phyloP scores from a whole-genome alignment of 2,888 invertebrate species.

The Lasioglossum vierecki region DNA sequence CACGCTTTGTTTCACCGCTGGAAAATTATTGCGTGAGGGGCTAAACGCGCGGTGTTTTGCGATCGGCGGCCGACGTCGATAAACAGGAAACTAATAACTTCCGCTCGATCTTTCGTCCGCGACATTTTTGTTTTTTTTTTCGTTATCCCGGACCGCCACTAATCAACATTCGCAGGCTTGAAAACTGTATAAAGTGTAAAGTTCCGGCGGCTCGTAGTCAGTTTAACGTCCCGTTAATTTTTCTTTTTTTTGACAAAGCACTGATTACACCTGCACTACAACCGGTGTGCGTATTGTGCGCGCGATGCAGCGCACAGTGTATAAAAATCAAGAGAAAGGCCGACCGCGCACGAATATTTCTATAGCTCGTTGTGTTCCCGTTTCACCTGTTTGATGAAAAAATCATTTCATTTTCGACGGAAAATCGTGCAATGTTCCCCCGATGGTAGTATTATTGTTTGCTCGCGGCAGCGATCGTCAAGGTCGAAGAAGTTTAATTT shows the following conservation, averaged over 20 bases:
- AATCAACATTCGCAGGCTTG: slow-evolving; percentile 17
- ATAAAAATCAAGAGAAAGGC: slow-evolving; percentile 5
- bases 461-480: not conserved
- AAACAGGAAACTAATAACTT: slow-evolving; percentile 49
- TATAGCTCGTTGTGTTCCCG: not conserved
- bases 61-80: not conserved
- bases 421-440: not conserved
- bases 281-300: not conserved
- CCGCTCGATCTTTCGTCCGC: slow-evolving; percentile 17
- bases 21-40: slow-evolving; percentile 57
- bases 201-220: not conserved
- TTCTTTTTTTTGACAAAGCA: slow-evolving; percentile 5
- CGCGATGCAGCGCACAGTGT: not conserved
- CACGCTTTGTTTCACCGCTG: slow-evolving; percentile 56
- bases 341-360: not conserved
- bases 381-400: too few species aligned
- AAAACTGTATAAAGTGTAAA: not conserved
- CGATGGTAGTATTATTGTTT: not conserved
- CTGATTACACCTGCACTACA: not conserved
- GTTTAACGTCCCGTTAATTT: slow-evolving; percentile 17
- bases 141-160: not conserved
- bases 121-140: not conserved
- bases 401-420: not conserved
- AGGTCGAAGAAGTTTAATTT: not conserved
- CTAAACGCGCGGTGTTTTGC: slow-evolving; percentile 41